phyloP scores from a whole-genome alignment of 2,797 vertebrate genomes.

The Potorous gilbertii region DNA sequence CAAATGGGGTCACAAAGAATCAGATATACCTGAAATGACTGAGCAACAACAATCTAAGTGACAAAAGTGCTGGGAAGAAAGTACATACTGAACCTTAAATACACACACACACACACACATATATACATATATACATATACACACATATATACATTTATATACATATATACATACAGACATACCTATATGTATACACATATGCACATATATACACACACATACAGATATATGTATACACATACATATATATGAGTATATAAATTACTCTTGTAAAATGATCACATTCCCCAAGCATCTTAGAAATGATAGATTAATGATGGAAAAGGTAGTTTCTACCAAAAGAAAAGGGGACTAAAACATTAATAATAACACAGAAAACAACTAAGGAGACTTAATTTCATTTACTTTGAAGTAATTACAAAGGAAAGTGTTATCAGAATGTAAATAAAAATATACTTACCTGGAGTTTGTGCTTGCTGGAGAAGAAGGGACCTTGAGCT shows the following conservation, averaged over 20 bases:
- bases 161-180: too few species aligned
- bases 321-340: conserved; percentile 22
- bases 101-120: too few species aligned
- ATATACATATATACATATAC: too few species aligned
- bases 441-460: conserved; percentile 27
- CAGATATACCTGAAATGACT: background rate
- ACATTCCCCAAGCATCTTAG: conserved; percentile 1
- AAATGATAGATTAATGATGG: conserved; percentile 34
- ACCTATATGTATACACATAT: too few species aligned
- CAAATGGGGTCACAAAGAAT: background rate
- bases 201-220: too few species aligned
- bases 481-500: conserved; percentile 40
- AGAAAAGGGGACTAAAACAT: background rate
- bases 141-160: too few species aligned
- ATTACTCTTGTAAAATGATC: conserved; percentile 14
- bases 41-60: background rate
- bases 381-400: conserved; percentile 27
- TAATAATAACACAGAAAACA: conserved; percentile 37
- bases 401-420: conserved; percentile 34
- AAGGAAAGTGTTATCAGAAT: conserved; percentile 25
- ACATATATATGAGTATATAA: too few species aligned
- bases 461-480: conserved; percentile 35
- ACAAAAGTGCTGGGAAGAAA: background rate
- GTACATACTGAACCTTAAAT: background rate
- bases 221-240: too few species aligned